phyloP scores from a whole-genome alignment of 2,797 vertebrate species.

The Oryzias sinensis region DNA sequence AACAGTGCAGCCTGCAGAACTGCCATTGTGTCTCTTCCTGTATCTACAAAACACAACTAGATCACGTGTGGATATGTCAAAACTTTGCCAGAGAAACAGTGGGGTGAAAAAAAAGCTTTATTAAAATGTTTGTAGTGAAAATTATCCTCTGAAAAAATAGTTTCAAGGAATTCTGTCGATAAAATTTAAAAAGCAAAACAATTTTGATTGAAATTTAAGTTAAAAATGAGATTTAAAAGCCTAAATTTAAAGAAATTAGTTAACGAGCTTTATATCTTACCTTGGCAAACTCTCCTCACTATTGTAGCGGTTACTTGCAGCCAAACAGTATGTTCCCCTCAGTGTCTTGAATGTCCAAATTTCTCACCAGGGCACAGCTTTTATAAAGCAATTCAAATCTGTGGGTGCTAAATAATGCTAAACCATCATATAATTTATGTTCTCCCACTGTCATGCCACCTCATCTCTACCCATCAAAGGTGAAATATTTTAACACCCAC shows the following conservation, averaged over 20 bases:
- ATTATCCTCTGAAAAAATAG: no score
- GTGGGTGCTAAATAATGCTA: conserved; percentile 19
- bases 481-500: conserved; percentile 28
- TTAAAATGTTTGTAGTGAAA: no score
- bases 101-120: no score
- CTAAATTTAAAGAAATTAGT: no score
- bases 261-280: neutral
- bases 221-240: no score
- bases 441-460: neutral
- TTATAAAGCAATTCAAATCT: conserved; percentile 41
- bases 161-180: no score
- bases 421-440: conserved; percentile 10
- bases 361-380: conserved; percentile 8
- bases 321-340: conserved; percentile 7
- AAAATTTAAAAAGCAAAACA: no score
- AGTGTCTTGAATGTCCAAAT: neutral
- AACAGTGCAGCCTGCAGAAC: conserved; percentile 19
- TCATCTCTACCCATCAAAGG: conserved; percentile 11
- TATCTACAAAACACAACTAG: neutral
- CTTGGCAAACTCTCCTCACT: neutral
- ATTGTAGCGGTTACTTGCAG: no score
- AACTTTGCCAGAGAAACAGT: no score
- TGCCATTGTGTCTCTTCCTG: conserved; percentile 25
- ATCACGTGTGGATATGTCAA: no score
- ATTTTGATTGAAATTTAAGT: no score